phyloP scores from a whole-genome alignment of 2,113 vertebrate genomes.

The Gorsachius goisagi region DNA sequence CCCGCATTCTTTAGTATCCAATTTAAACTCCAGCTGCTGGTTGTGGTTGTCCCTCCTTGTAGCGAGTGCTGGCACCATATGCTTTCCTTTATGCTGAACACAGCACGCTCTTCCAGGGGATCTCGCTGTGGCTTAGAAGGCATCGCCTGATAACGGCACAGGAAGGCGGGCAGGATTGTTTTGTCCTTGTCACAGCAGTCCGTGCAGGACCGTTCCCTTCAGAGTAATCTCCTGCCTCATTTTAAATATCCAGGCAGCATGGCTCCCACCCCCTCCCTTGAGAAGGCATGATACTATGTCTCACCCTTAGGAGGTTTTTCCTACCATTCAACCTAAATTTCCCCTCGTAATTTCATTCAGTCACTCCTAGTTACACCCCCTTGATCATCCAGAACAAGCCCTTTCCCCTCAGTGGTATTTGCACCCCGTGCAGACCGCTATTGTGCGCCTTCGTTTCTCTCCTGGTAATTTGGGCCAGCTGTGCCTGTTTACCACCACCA shows the following conservation, averaged over 20 bases:
- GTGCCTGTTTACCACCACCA: not conserved
- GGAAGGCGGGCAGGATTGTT: not conserved
- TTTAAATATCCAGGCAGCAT: not conserved
- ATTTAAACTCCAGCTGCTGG: conserved; percentile 52
- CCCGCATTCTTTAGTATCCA: not conserved
- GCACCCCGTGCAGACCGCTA: not conserved
- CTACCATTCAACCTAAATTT: not conserved
- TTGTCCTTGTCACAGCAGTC: not conserved
- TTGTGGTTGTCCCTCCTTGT: not conserved
- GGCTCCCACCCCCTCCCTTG: not conserved
- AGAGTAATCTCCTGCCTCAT: not conserved
- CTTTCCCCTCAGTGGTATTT: not conserved
- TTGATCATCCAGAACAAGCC: not conserved
- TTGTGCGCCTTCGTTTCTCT: not conserved
- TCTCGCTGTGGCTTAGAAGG: not conserved
- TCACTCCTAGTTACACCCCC: not conserved
- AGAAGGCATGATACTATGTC: not conserved
- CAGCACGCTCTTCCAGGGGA: not conserved
- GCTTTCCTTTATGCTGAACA: not conserved
- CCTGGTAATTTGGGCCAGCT: not conserved
- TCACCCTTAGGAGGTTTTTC: not conserved
- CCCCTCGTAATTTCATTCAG: not conserved
- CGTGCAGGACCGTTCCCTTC: rapidly evolving
- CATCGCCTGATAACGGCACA: not conserved
- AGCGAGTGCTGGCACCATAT: not conserved